Evolutionary conservation across 2,888 invertebrate genomes (phyloP).

Genomic region (Omphaloscelis lunosa): DNA sequence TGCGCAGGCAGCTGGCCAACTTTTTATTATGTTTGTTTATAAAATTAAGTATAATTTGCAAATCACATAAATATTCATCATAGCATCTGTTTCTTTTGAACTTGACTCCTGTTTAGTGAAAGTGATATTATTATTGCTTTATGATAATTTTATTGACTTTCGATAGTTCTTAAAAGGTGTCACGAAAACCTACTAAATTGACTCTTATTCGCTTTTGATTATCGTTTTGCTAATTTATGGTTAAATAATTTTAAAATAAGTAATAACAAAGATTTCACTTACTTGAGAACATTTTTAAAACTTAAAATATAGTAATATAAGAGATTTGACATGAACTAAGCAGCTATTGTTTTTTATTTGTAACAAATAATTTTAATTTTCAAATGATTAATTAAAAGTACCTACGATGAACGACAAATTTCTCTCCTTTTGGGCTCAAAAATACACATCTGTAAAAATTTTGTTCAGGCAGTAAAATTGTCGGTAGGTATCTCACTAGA

Average conservation of each 20-base stretch:
- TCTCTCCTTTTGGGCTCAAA: neutral
- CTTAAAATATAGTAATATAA: too few species aligned
- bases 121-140: conserved; percentile 64
- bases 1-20: conserved; percentile 1
- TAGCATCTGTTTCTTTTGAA: conserved; percentile 48
- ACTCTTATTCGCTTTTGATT: conserved; percentile 4
- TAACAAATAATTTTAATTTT: neutral
- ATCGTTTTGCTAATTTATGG: neutral
- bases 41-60: conserved; percentile 27
- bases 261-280: too few species aligned
- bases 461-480: too few species aligned
- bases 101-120: conserved; percentile 69
- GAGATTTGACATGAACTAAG: too few species aligned
- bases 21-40: conserved; percentile 38
- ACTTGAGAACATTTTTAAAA: too few species aligned
- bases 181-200: conserved; percentile 26
- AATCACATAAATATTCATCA: conserved; percentile 33
- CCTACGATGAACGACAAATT: too few species aligned
- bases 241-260: too few species aligned
- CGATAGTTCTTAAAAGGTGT: conserved; percentile 35
- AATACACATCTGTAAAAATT: neutral
- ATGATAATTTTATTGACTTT: conserved; percentile 72
- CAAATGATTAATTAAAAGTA: neutral
- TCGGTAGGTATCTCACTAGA: too few species aligned
- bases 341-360: too few species aligned